Evolutionary conservation across 2,888 invertebrate species (phyloP).

Genomic region (Drosophila recens): DNA sequence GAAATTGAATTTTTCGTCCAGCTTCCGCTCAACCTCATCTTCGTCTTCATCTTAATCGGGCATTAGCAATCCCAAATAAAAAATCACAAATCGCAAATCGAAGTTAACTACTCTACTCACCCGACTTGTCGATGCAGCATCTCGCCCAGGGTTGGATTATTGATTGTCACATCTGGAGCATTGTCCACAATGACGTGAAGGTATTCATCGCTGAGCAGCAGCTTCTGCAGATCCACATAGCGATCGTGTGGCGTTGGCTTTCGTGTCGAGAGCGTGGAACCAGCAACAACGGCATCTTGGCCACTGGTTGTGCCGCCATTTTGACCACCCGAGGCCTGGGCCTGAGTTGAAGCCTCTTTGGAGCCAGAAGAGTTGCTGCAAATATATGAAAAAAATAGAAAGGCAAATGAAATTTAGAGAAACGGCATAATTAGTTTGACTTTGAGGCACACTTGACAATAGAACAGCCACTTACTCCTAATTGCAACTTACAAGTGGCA

Average conservation of each 20-base stretch:
- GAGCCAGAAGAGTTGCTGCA: slow-evolving; percentile 85
- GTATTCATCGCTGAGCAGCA: slow-evolving; percentile 70
- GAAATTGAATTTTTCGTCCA: slow-evolving; percentile 77
- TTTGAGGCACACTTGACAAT: slow-evolving; percentile 39
- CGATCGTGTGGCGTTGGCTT: slow-evolving; percentile 83
- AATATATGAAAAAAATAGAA: slow-evolving; percentile 25
- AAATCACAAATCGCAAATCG: slow-evolving; percentile 13
- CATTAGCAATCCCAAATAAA: slow-evolving; percentile 34
- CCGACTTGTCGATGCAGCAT: slow-evolving; percentile 87
- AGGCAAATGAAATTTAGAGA: slow-evolving; percentile 17
- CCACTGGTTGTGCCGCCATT: slow-evolving; percentile 68
- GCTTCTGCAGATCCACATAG: slow-evolving; percentile 81
- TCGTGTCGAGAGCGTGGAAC: slow-evolving; percentile 73
- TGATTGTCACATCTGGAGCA: slow-evolving; percentile 86
- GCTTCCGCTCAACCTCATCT: slow-evolving; percentile 42
- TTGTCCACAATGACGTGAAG: slow-evolving; percentile 85
- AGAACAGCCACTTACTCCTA: slow-evolving; percentile 38
- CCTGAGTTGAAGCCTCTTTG: slow-evolving; percentile 84
- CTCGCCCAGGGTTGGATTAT: slow-evolving; percentile 90
- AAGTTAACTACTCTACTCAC: slow-evolving; percentile 81
- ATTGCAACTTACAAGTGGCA: slow-evolving; percentile 58
- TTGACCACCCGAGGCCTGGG: slow-evolving; percentile 79
- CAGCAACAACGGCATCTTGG: slow-evolving; percentile 69
- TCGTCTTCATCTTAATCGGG: slow-evolving; percentile 31
- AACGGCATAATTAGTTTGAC: slow-evolving; percentile 42